Evolutionary conservation across 2,888 invertebrate species (phyloP).

Genomic region (Epirrhoe tristata): DNA sequence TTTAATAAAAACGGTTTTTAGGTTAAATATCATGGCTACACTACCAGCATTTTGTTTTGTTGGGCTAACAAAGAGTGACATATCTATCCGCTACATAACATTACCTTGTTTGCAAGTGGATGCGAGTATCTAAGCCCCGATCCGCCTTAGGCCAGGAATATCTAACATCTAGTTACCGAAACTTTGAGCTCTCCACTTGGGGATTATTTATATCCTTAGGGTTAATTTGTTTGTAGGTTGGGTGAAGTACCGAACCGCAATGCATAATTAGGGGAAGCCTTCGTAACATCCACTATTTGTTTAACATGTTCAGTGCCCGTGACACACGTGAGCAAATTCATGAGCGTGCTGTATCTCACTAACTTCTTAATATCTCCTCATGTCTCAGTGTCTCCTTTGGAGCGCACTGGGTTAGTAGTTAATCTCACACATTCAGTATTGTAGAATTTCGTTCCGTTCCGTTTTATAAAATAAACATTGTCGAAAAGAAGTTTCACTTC

Average conservation of each 20-base stretch:
- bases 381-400: no score
- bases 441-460: no score
- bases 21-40: no score
- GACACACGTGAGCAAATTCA: not conserved
- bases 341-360: not conserved
- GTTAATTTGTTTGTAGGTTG: slow-evolving; percentile 57
- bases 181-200: slow-evolving; percentile 50
- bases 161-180: slow-evolving; percentile 54
- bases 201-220: slow-evolving; percentile 55
- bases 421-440: no score
- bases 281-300: not conserved
- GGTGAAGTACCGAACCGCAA: slow-evolving; percentile 39
- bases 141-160: slow-evolving; percentile 45
- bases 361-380: no score
- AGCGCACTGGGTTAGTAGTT: no score
- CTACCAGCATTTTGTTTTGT: no score
- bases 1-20: no score
- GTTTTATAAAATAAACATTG: no score
- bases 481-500: no score
- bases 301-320: no score
- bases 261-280: slow-evolving; percentile 9
- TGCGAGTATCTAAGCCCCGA: slow-evolving; percentile 37
- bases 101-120: slow-evolving; percentile 22
- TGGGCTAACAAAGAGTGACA: not conserved
- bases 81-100: slow-evolving; percentile 13